Conservation (phyloP, 1,140 invertebrate genomes). For the Trypoxylus dichotomus region DNA sequence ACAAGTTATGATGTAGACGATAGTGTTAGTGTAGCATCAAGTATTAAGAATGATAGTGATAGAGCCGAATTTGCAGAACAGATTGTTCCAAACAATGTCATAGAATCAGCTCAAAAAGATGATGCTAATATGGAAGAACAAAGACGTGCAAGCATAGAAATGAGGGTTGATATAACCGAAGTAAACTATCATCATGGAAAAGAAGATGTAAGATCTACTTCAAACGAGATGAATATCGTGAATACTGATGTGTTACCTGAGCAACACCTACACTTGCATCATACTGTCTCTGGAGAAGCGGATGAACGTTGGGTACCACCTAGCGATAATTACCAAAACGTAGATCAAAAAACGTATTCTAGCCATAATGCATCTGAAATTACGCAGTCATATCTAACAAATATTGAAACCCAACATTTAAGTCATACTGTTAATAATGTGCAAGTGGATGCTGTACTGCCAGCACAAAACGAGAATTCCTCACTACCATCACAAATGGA, state of each 20-base stretch:
- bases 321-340: slow-evolving; percentile 55
- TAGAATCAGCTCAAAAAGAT: slow-evolving; percentile 32
- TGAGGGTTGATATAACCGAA: slow-evolving; percentile 39
- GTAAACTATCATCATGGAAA: slow-evolving; percentile 8
- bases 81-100: slow-evolving; percentile 42
- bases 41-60: slow-evolving; percentile 43
- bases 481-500: slow-evolving; percentile 35
- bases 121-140: slow-evolving; percentile 29
- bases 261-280: slow-evolving; percentile 42
- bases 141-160: slow-evolving; percentile 35
- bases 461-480: neutral
- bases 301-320: slow-evolving; percentile 70
- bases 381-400: neutral
- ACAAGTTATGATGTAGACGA: slow-evolving; percentile 53
- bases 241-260: slow-evolving; percentile 41
- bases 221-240: slow-evolving; percentile 37
- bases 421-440: slow-evolving; percentile 12
- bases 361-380: slow-evolving; percentile 1
- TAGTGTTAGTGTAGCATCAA: slow-evolving; percentile 38
- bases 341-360: slow-evolving; percentile 33
- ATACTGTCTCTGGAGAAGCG: slow-evolving; percentile 55
- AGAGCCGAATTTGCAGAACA: slow-evolving; percentile 44
- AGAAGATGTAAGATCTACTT: slow-evolving; percentile 33
- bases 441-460: neutral
- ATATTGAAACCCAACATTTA: neutral